Percentiles rank a stretch among this genome's conserved stretches.
Evolutionary conservation across 2,797 vertebrate species (phyloP).

Genomic region (Acrossocheilus wenchowensis): DNA sequence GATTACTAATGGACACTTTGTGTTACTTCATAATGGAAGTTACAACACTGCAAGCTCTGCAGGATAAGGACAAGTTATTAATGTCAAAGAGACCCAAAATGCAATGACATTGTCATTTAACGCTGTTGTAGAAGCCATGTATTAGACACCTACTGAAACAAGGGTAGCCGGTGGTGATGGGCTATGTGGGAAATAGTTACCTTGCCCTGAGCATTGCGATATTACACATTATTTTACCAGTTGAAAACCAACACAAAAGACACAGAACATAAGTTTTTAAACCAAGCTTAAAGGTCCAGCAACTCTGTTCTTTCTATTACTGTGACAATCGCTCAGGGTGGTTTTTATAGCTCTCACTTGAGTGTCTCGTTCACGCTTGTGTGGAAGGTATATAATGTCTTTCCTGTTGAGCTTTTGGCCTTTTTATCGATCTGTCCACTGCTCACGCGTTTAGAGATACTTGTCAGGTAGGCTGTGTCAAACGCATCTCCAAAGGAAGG

Average conservation of each 20-base stretch:
- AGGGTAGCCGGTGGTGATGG: background rate
- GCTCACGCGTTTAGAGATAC: constrained; percentile 65
- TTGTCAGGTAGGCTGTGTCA: constrained; percentile 58
- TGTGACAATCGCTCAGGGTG: constrained; percentile 32
- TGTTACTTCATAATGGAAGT: constrained; percentile 47
- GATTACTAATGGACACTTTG: constrained; percentile 31
- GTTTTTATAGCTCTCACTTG: constrained; percentile 29
- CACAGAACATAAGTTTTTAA: constrained; percentile 22
- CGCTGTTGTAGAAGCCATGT: background rate
- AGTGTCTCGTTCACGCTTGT: constrained; percentile 40
- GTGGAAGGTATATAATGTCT: constrained; percentile 55
- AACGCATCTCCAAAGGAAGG: constrained; percentile 35
- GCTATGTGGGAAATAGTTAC: background rate
- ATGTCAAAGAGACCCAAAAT: constrained; percentile 3
- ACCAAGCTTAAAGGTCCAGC: constrained; percentile 7
- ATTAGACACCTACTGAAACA: constrained; percentile 7
- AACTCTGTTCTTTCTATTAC: constrained; percentile 38
- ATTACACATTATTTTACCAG: background rate
- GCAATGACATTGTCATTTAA: constrained; percentile 14
- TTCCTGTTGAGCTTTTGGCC: constrained; percentile 57
- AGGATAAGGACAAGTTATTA: constrained; percentile 29
- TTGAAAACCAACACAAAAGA: constrained; percentile 17
- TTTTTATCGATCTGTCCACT: constrained; percentile 60
- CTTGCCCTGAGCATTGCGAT: background rate
- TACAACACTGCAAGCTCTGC: constrained; percentile 30